Conservation (phyloP, 2,797 vertebrate genomes). For the Pterois miles region DNA sequence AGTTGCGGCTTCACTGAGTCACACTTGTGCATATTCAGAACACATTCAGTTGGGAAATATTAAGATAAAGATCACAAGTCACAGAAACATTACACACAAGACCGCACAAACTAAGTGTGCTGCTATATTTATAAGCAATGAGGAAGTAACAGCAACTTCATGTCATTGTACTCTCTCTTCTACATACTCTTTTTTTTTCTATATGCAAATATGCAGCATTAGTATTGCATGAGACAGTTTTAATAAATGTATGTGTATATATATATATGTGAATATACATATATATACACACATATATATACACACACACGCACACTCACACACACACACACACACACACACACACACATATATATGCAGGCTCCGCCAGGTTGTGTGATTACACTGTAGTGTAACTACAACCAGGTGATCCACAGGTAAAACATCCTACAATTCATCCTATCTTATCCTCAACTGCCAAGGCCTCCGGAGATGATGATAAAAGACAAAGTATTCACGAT, state of each 20-base stretch:
- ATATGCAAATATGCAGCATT: neutral
- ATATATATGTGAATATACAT: no score
- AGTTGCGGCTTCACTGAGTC: neutral
- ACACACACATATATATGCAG: no score
- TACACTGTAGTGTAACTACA: conserved; percentile 13
- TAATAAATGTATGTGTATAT: no score
- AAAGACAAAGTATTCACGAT: neutral
- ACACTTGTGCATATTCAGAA: neutral
- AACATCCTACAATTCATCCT: neutral
- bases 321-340: no score
- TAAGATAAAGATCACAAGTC: conserved; percentile 24
- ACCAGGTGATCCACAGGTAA: conserved; percentile 23
- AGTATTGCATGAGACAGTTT: neutral
- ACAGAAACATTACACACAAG: conserved; percentile 14
- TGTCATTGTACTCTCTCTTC: neutral
- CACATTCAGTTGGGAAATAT: neutral
- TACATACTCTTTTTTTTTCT: no score
- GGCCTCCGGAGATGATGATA: neutral
- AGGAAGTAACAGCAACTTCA: neutral
- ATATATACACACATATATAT: no score
- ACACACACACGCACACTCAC: no score
- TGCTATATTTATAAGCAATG: neutral
- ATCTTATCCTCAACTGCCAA: neutral
- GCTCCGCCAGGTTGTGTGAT: conserved; percentile 6
- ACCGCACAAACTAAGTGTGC: neutral